Percentiles rank a stretch among this genome's conserved stretches.
These are phyloP conservation scores for Platichthys stellatus DNA, from an alignment of 2,113 vertebrate species.

Conservation along the genomic window DNA sequence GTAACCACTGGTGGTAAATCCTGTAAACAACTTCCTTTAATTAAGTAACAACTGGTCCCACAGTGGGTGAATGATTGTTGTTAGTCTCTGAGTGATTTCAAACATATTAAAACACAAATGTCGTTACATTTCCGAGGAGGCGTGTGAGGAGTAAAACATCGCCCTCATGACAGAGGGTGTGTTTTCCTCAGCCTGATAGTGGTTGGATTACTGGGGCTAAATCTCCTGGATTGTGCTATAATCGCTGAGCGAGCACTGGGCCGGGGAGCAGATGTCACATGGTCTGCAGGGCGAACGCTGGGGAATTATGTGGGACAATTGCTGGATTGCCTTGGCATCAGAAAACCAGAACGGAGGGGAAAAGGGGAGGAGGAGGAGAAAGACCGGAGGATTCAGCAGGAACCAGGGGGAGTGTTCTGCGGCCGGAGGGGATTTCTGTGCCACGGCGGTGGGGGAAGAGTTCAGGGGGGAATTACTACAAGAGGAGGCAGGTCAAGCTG, in stretches of 20 bases:
- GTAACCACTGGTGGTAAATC: not conserved
- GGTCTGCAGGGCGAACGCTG: slow-evolving; percentile 75
- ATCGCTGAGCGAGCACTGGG: slow-evolving; percentile 77
- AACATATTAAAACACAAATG: slow-evolving; percentile 42
- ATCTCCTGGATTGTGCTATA: slow-evolving; percentile 83
- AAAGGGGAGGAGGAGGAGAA: slow-evolving; percentile 23
- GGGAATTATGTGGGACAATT: slow-evolving; percentile 80
- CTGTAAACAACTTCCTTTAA: no score
- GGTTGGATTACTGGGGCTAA: slow-evolving; percentile 83
- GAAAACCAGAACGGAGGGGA: slow-evolving; percentile 39
- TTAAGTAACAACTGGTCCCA: not conserved
- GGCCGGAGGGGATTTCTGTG: slow-evolving; percentile 37
- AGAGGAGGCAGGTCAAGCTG: slow-evolving; percentile 48
- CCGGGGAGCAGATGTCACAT: slow-evolving; percentile 83
- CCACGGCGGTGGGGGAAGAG: slow-evolving; percentile 24
- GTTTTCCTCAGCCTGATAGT: slow-evolving; percentile 69
- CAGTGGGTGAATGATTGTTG: not conserved
- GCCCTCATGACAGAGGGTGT: slow-evolving; percentile 53
- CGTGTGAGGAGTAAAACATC: slow-evolving; percentile 8
- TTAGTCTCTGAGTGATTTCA: slow-evolving; percentile 8
- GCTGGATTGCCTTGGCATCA: slow-evolving; percentile 70
- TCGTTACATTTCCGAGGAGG: slow-evolving; percentile 32
- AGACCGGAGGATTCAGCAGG: slow-evolving; percentile 30
- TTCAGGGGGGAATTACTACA: slow-evolving; percentile 51
- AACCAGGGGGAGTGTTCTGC: not conserved